Percentiles rank a stretch among this genome's conserved stretches.
phyloP scores from a whole-genome alignment of 2,888 invertebrate species.

The Boloria selene region DNA sequence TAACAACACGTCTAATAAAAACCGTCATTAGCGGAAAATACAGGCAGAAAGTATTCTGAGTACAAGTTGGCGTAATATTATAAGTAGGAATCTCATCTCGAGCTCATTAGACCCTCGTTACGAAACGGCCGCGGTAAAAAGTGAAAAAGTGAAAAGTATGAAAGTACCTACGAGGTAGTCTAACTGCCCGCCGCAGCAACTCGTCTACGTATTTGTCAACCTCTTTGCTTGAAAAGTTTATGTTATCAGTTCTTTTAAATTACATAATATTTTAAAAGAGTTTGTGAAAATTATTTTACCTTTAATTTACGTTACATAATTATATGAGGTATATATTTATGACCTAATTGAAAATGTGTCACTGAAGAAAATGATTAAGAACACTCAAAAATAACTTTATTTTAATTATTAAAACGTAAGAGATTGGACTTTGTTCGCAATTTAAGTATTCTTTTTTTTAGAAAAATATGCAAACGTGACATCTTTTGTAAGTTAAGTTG shows the following conservation, averaged over 20 bases:
- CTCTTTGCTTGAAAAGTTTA: background rate
- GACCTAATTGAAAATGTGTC: too few relatives aligned
- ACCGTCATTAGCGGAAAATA: constrained; percentile 29
- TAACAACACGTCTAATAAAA: background rate
- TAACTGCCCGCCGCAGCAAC: background rate
- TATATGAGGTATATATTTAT: too few relatives aligned
- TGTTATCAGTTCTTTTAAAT: too few relatives aligned
- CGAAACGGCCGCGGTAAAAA: constrained; percentile 21
- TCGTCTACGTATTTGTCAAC: background rate
- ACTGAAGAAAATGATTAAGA: too few relatives aligned
- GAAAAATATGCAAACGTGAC: too few relatives aligned
- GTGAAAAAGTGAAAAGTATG: constrained; percentile 21
- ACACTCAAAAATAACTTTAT: too few relatives aligned
- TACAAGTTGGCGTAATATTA: constrained; percentile 36
- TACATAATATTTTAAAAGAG: too few relatives aligned
- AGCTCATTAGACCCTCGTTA: constrained; percentile 41
- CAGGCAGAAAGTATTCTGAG: constrained; percentile 19
- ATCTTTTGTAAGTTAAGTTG: background rate
- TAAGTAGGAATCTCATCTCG: constrained; percentile 41
- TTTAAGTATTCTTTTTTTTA: too few relatives aligned
- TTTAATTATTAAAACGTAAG: too few relatives aligned
- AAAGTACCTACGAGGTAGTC: background rate
- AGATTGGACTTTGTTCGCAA: too few relatives aligned
- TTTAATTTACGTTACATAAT: too few relatives aligned
- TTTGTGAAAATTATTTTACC: too few relatives aligned